Percentiles rank a stretch among this genome's conserved stretches.
Evolutionary conservation across 2,888 invertebrate genomes (phyloP).

Genomic region (Microdon myrmicae): DNA sequence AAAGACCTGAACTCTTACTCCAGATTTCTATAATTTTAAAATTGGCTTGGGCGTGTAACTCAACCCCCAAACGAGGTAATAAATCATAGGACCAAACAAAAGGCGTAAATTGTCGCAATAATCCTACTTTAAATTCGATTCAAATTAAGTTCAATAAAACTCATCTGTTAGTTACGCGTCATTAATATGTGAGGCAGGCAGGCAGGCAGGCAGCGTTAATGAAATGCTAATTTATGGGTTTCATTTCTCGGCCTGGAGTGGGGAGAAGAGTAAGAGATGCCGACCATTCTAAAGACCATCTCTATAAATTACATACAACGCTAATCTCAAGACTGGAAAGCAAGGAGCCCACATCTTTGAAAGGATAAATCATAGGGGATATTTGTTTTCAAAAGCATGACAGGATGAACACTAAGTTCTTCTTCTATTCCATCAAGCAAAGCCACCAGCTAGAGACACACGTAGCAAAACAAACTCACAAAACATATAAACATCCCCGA

Average conservation of each 20-base stretch:
- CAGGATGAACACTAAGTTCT: slow-evolving; percentile 9
- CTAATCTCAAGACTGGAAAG: slow-evolving; percentile 13
- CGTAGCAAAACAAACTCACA: background rate
- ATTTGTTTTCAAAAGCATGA: slow-evolving; percentile 20
- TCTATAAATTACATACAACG: slow-evolving; percentile 21
- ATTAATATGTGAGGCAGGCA: slow-evolving; percentile 16
- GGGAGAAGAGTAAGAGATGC: slow-evolving; percentile 11
- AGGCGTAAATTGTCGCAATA: too few relatives aligned
- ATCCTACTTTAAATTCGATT: slow-evolving; percentile 17
- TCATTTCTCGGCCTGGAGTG: slow-evolving; percentile 13
- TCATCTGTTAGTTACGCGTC: slow-evolving; percentile 15
- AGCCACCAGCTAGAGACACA: background rate
- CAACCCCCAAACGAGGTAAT: too few relatives aligned
- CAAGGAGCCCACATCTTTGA: slow-evolving; percentile 13
- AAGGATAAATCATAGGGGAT: slow-evolving; percentile 22
- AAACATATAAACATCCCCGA: too few relatives aligned
- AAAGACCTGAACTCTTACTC: too few relatives aligned
- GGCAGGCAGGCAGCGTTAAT: too few relatives aligned
- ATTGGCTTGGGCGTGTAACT: too few relatives aligned
- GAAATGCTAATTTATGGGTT: slow-evolving; percentile 28
- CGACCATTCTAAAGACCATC: slow-evolving; percentile 24
- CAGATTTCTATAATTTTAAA: too few relatives aligned
- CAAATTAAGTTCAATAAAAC: slow-evolving; percentile 25
- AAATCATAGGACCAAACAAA: too few relatives aligned
- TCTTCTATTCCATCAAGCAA: slow-evolving; percentile 15